Conservation (phyloP, 2,797 vertebrate genomes). For the Cygnus olor region DNA sequence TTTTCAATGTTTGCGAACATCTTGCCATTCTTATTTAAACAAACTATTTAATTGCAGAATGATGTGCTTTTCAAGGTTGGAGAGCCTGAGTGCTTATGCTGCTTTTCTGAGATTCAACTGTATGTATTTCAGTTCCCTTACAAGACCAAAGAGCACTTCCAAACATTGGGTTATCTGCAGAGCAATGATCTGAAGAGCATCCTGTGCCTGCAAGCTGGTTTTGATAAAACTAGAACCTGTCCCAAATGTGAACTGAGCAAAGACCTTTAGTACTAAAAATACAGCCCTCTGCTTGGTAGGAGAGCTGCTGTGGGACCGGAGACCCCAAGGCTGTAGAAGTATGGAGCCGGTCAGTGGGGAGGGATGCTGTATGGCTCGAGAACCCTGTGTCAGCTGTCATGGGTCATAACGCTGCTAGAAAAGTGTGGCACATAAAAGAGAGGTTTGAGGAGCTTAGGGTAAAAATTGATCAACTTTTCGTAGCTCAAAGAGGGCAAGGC, state of each 20-base stretch:
- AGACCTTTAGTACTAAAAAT: background rate
- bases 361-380: rapidly evolving
- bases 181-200: background rate
- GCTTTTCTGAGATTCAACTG: background rate
- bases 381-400: rapidly evolving
- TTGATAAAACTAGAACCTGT: background rate
- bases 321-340: background rate
- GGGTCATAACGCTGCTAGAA: background rate
- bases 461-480: background rate
- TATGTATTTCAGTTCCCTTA: background rate
- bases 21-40: constrained; percentile 51
- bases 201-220: background rate
- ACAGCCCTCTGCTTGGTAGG: background rate
- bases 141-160: background rate
- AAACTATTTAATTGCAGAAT: constrained; percentile 39
- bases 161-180: background rate
- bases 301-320: background rate
- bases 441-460: background rate
- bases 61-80: background rate
- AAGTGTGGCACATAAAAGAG: background rate
- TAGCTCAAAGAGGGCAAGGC: background rate
- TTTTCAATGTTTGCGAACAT: constrained; percentile 21
- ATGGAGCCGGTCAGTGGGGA: background rate
- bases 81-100: background rate
- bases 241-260: background rate